Percentiles rank a stretch among this genome's conserved stretches.
Evolutionary conservation across 2,888 invertebrate genomes (phyloP).

Genomic region (Anagyrus pseudococci): DNA sequence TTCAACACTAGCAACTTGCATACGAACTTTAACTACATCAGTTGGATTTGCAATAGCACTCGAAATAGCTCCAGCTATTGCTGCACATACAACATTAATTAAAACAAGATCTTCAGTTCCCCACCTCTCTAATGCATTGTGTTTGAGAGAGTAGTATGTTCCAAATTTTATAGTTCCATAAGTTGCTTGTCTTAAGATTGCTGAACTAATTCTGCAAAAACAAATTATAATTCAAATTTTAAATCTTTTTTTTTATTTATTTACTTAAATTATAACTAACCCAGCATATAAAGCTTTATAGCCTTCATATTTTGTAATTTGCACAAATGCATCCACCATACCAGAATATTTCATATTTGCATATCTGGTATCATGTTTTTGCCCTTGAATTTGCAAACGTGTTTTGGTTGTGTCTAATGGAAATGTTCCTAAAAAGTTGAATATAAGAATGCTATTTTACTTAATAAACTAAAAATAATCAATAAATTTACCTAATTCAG

Average conservation of each 20-base stretch:
- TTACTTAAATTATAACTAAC: constrained; percentile 65
- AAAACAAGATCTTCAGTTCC: constrained; percentile 59
- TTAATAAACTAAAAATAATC: constrained; percentile 17
- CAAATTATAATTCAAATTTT: constrained; percentile 23
- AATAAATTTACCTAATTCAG: constrained; percentile 82
- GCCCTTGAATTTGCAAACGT: constrained; percentile 92
- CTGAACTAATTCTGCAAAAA: constrained; percentile 82
- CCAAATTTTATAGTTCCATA: constrained; percentile 98
- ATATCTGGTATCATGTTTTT: constrained; percentile 79
- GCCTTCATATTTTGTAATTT: constrained; percentile 88
- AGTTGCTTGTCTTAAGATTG: constrained; percentile 89
- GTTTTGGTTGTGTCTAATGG: constrained; percentile 97
- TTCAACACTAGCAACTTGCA: constrained; percentile 75
- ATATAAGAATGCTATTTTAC: background rate
- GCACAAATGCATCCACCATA: constrained; percentile 89
- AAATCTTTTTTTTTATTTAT: constrained; percentile 5
- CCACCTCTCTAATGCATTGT: constrained; percentile 63
- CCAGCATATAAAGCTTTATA: constrained; percentile 84
- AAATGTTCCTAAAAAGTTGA: constrained; percentile 79
- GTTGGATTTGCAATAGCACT: constrained; percentile 97
- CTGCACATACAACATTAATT: constrained; percentile 80
- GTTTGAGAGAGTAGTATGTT: constrained; percentile 89
- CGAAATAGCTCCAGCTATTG: constrained; percentile 85
- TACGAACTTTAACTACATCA: constrained; percentile 93
- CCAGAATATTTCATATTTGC: constrained; percentile 82